Evolutionary conservation across 2,888 invertebrate species (phyloP).

Genomic region (Scrobipalpa atriplicella): DNA sequence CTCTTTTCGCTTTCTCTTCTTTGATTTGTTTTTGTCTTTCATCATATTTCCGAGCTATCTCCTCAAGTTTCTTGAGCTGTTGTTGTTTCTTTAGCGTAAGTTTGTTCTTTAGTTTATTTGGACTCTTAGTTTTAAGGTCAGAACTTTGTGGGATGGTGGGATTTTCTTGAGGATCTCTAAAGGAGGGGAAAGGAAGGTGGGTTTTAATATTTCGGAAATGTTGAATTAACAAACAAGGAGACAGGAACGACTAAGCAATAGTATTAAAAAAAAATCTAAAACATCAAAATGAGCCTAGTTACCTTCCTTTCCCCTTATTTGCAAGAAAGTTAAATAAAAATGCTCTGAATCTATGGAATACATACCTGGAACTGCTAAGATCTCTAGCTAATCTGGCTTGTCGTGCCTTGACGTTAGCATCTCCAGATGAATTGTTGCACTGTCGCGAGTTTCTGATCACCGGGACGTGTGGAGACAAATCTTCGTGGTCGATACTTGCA

Average conservation of each 20-base stretch:
- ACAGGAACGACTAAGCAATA: slow-evolving; percentile 59
- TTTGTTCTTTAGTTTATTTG: slow-evolving; percentile 54
- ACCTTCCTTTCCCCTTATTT: slow-evolving; percentile 81
- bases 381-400: slow-evolving; percentile 76
- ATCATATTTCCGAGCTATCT: slow-evolving; percentile 64
- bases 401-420: slow-evolving; percentile 71
- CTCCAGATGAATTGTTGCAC: slow-evolving; percentile 63
- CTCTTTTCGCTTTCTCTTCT: slow-evolving; percentile 36
- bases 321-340: slow-evolving; percentile 43
- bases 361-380: slow-evolving; percentile 71
- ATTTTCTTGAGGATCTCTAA: slow-evolving; percentile 64
- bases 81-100: slow-evolving; percentile 60
- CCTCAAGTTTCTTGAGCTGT: slow-evolving; percentile 70
- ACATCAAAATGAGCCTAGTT: slow-evolving; percentile 36
- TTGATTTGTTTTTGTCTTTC: slow-evolving; percentile 51
- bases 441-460: slow-evolving; percentile 68
- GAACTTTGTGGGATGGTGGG: slow-evolving; percentile 57
- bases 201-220: slow-evolving; percentile 40
- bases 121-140: slow-evolving; percentile 55
- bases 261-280: slow-evolving; percentile 36
- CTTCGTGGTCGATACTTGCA: slow-evolving; percentile 58
- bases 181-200: slow-evolving; percentile 76
- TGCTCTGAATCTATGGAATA: slow-evolving; percentile 24
- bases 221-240: slow-evolving; percentile 74
- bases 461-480: slow-evolving; percentile 68